Conservation (phyloP, 2,888 invertebrate genomes). For the Microctonus brassicae region DNA sequence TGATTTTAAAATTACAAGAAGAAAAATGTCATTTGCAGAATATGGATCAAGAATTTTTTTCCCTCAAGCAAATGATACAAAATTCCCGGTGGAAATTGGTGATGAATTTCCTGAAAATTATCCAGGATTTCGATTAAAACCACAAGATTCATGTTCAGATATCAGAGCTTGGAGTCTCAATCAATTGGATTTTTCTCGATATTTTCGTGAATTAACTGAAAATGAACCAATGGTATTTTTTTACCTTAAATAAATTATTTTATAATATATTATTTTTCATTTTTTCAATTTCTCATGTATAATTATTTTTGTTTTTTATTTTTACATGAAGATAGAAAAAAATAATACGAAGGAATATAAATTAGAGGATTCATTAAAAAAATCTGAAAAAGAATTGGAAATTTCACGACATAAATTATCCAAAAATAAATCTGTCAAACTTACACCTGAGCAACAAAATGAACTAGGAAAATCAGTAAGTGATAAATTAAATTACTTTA, state of each 20-base stretch:
- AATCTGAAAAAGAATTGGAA: conserved; percentile 46
- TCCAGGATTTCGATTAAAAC: conserved; percentile 73
- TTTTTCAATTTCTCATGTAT: no score
- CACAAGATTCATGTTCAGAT: conserved; percentile 72
- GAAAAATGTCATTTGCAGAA: conserved; percentile 50
- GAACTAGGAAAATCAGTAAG: conserved; percentile 50
- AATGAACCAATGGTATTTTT: conserved; percentile 26
- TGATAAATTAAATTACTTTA: conserved; percentile 4
- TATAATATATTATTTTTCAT: no score
- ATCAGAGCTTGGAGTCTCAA: conserved; percentile 74
- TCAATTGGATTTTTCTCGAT: conserved; percentile 57
- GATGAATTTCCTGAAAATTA: conserved; percentile 65
- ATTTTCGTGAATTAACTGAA: conserved; percentile 61
- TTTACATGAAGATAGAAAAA: conserved; percentile 31
- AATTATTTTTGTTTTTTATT: no score
- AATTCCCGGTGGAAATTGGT: conserved; percentile 37
- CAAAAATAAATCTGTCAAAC: conserved; percentile 54
- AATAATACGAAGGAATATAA: conserved; percentile 48
- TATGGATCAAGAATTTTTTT: conserved; percentile 49
- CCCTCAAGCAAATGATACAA: background rate
- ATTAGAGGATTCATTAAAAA: background rate
- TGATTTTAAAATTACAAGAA: background rate
- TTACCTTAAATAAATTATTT: background rate
- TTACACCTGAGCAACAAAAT: conserved; percentile 55
- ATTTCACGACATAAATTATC: conserved; percentile 50